Base-by-base conservation (phyloP, 2,888 invertebrate genomes). In the Nudaria mundana region DNA sequence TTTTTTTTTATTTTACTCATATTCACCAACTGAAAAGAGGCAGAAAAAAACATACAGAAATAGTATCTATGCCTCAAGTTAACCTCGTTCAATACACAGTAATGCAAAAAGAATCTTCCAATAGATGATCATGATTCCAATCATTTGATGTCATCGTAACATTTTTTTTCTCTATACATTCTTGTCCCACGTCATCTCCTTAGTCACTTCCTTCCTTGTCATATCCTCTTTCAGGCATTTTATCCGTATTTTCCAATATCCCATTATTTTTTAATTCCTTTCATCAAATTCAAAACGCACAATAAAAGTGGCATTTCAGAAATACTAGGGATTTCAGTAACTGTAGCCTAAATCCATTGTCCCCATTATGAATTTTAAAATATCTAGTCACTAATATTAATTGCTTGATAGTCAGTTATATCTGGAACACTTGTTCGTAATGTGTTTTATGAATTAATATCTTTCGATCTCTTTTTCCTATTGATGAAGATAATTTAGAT, bases 321-420 rank as follows among this genome's bases (percentile, higher is more conserved):
- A 41, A 51, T 49, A 50, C 44, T 54, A 51, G 45, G 55, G 20
- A 52, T 46, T 56, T 48, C n/a, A n/a, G 41, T 55, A 48, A 56
- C 41, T 55, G 48, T 66, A 67, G 71, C 64, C 59, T 74, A 69
- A n/a, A 71, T 58, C 30, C 66, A 59, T 54, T 66, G 57, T 64
- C 68, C 66, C 71, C 67, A 71, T 59, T 64, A 60, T 46, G 51
- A 58, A 49, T 49, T 61, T 63, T 60, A 44, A 67, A 53, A 51
- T 52, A 49, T 71, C 67, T 75, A 75, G 71, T 68, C 66, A 65
- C 32, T 65, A 65, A 54, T 32, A 32, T 49, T 58, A 51, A 59
- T 56, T 64, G 61, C 62, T 68, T 66, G 56, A 58, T 65, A 66
- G 59, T 52, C 50, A 41, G 41, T 59, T 52, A 54, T 57, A 56